Evolutionary conservation across 2,113 vertebrate genomes (phyloP).

Genomic region (Syngnathus floridae): DNA sequence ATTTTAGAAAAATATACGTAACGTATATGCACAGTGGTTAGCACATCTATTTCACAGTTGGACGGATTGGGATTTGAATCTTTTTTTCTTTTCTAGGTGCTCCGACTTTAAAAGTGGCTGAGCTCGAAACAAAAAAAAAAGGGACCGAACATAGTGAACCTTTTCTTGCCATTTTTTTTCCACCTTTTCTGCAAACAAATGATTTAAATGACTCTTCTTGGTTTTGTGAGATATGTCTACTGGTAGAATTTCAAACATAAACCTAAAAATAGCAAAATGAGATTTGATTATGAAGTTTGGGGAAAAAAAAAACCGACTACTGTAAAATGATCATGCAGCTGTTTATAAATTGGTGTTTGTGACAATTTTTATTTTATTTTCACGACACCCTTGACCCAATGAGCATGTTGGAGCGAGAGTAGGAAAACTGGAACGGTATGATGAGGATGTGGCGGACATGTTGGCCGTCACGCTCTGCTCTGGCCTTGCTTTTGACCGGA

Average conservation of each 20-base stretch:
- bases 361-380: background rate
- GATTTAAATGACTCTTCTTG: too few relatives aligned
- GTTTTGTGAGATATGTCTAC: too few relatives aligned
- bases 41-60: background rate
- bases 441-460: slow-evolving; percentile 50
- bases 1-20: background rate
- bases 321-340: too few relatives aligned
- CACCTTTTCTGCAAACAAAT: too few relatives aligned
- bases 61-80: background rate
- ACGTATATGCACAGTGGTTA: background rate
- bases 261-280: too few relatives aligned
- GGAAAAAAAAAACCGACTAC: too few relatives aligned
- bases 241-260: too few relatives aligned
- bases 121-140: background rate
- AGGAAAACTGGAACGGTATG: background rate
- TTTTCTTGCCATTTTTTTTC: too few relatives aligned
- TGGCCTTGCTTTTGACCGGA: slow-evolving; percentile 66
- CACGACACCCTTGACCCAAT: background rate
- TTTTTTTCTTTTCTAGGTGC: background rate
- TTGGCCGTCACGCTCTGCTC: slow-evolving; percentile 64
- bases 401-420: background rate
- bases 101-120: background rate
- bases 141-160: too few relatives aligned
- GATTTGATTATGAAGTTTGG: too few relatives aligned
- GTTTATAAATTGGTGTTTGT: background rate